These are phyloP conservation scores for Lithosia quadra DNA, from an alignment of 2,888 invertebrate genomes.

Conservation along the genomic window DNA sequence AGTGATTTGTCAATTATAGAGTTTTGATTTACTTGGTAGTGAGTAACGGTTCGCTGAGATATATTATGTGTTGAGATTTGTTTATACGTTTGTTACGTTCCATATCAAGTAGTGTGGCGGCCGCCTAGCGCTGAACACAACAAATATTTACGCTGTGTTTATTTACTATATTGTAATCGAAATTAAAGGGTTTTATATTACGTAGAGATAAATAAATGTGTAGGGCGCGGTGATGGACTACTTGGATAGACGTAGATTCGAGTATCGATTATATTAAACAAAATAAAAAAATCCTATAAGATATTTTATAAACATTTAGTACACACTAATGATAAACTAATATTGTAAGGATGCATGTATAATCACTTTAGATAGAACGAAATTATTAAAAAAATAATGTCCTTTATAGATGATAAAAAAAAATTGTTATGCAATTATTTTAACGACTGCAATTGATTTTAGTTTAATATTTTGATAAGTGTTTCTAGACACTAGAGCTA, in stretches of 20 bases:
- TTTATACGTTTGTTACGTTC: conserved; percentile 72
- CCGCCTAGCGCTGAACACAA: conserved; percentile 50
- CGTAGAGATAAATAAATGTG: conserved; percentile 71
- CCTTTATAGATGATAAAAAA: conserved; percentile 55
- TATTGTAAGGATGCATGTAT: conserved; percentile 73
- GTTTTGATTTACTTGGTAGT: conserved; percentile 59
- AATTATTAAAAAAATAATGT: conserved; percentile 64
- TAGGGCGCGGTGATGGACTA: conserved; percentile 79
- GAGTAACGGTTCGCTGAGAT: conserved; percentile 62
- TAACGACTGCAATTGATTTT: conserved; percentile 65
- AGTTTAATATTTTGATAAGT: conserved; percentile 62
- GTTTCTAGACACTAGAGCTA: conserved; percentile 58
- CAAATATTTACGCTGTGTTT: conserved; percentile 77
- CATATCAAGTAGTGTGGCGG: conserved; percentile 69
- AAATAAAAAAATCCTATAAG: conserved; percentile 63
- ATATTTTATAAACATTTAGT: conserved; percentile 79
- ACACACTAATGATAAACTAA: conserved; percentile 73
- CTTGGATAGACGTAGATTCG: conserved; percentile 74
- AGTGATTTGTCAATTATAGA: conserved; percentile 80
- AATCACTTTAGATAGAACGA: conserved; percentile 79
- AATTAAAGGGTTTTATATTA: conserved; percentile 71
- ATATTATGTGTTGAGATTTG: conserved; percentile 58
- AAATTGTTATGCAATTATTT: conserved; percentile 53
- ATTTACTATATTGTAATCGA: conserved; percentile 68
- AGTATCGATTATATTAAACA: conserved; percentile 69